phyloP scores from a whole-genome alignment of 2,888 invertebrate genomes.

The Parascotia fuliginaria region DNA sequence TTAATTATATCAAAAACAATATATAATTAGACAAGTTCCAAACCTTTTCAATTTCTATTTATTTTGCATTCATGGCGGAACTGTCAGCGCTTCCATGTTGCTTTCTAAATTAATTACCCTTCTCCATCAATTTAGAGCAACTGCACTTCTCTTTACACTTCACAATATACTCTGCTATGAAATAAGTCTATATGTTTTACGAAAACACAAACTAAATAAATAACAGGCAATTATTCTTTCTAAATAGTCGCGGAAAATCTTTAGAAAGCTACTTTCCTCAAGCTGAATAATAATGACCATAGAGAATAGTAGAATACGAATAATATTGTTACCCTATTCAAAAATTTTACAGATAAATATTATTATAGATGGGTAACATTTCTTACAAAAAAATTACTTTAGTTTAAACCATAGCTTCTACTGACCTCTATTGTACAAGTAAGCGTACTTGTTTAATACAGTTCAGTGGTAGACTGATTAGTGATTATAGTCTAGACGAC shows the following conservation, averaged over 20 bases:
- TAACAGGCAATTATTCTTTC: conserved; percentile 32
- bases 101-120: conserved; percentile 74
- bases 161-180: conserved; percentile 17
- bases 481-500: too few relatives aligned
- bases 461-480: too few relatives aligned
- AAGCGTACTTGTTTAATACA: too few relatives aligned
- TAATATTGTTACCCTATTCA: neutral
- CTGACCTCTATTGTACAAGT: too few relatives aligned
- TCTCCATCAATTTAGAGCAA: conserved; percentile 30
- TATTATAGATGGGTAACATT: conserved; percentile 3
- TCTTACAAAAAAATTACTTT: too few relatives aligned
- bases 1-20: conserved; percentile 41
- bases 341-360: too few relatives aligned
- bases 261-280: conserved; percentile 82
- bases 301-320: conserved; percentile 34
- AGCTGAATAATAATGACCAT: conserved; percentile 49
- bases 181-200: conserved; percentile 13
- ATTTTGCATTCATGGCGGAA: conserved; percentile 87
- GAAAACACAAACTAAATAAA: conserved; percentile 12
- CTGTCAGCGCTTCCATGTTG: conserved; percentile 87
- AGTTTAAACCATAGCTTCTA: too few relatives aligned
- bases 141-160: conserved; percentile 15
- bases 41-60: conserved; percentile 84
- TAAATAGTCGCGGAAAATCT: conserved; percentile 59
- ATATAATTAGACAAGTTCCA: conserved; percentile 47